These are phyloP conservation scores for Oceanites oceanicus DNA, from an alignment of 2,113 vertebrate species.

Conservation along the genomic window DNA sequence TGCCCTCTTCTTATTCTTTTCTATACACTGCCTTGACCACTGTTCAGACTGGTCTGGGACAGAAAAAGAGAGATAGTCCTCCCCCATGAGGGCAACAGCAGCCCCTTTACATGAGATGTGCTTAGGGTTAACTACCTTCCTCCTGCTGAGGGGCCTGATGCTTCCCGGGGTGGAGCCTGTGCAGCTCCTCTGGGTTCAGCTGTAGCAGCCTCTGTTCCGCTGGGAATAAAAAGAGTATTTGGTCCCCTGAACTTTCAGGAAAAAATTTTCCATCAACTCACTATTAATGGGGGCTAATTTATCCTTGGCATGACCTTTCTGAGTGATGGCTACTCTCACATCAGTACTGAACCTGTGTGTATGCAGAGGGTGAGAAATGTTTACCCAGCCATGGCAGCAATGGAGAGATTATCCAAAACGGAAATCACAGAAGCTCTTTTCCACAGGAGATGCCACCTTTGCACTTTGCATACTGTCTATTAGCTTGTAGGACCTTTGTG, in stretches of 20 bases:
- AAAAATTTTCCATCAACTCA: neutral
- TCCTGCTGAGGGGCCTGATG: neutral
- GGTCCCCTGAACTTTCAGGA: neutral
- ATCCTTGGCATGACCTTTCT: neutral
- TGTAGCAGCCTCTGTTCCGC: neutral
- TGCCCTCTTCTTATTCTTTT: neutral
- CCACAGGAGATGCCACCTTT: neutral
- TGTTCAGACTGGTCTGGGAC: neutral
- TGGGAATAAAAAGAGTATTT: neutral
- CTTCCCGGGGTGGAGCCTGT: neutral
- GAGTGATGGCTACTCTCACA: neutral
- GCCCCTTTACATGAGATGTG: neutral
- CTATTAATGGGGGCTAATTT: neutral
- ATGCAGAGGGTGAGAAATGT: neutral
- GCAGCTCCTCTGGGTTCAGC: neutral
- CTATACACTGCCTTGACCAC: neutral
- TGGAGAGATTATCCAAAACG: neutral
- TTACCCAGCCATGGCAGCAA: neutral
- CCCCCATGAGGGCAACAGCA: neutral
- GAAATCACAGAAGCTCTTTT: neutral
- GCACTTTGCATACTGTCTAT: neutral
- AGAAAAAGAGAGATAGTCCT: neutral
- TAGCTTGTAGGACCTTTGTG: neutral
- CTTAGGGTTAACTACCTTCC: neutral
- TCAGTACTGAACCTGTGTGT: neutral